phyloP scores from a whole-genome alignment of 2,888 invertebrate species.

The Oegoconia quadripuncta region DNA sequence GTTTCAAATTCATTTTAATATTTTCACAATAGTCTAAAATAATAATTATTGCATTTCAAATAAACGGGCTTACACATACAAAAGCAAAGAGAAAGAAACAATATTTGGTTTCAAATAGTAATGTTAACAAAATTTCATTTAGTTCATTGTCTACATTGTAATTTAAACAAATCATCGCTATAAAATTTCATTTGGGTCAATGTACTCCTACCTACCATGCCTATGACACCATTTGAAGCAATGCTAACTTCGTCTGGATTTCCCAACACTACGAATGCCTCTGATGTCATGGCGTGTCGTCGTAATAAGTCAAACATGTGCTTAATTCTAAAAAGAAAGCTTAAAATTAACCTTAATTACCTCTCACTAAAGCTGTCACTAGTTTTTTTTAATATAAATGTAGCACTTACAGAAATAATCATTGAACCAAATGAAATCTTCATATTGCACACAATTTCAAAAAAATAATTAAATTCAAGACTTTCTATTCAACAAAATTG shows the following conservation, averaged over 20 bases:
- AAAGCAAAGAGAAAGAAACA: constrained; percentile 35
- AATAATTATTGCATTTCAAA: constrained; percentile 58
- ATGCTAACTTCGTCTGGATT: no score
- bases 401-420: constrained; percentile 9
- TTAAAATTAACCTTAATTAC: constrained; percentile 53
- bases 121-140: constrained; percentile 22
- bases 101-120: constrained; percentile 15
- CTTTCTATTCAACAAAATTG: constrained; percentile 62
- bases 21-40: constrained; percentile 73
- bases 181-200: constrained; percentile 12
- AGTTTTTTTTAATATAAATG: constrained; percentile 24
- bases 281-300: constrained; percentile 3
- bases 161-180: not conserved
- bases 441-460: constrained; percentile 13
- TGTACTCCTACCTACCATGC: constrained; percentile 3
- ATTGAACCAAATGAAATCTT: constrained; percentile 18
- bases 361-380: constrained; percentile 60
- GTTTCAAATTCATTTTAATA: constrained; percentile 78
- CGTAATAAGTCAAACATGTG: constrained; percentile 24
- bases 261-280: no score
- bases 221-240: constrained; percentile 5
- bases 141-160: constrained; percentile 2
- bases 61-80: constrained; percentile 52
- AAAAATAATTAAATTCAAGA: constrained; percentile 34
- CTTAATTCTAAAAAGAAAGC: constrained; percentile 54